Conservation (phyloP, 1,140 invertebrate genomes). For the Lordiphosa clarofinis region DNA sequence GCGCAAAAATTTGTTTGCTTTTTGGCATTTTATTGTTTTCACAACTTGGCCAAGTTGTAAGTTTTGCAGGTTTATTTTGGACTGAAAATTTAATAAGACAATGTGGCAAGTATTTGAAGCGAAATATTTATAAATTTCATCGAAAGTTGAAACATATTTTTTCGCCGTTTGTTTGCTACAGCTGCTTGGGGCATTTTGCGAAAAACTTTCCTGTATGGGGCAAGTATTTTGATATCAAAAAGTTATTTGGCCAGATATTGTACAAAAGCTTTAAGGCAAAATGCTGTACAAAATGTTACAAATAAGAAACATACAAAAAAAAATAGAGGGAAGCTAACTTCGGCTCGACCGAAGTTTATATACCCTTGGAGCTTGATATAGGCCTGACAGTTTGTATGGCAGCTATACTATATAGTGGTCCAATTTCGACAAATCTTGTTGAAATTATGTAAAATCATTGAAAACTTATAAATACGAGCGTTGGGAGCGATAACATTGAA, state of each 20-base stretch:
- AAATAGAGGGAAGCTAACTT: too few species aligned
- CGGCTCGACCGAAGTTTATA: too few species aligned
- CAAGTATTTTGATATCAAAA: conserved; percentile 46
- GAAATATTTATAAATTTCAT: conserved; percentile 48
- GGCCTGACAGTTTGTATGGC: too few species aligned
- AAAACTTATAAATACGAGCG: too few species aligned
- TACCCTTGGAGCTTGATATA: too few species aligned
- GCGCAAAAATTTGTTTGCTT: conserved; percentile 13
- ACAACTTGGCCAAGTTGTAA: conserved; percentile 27
- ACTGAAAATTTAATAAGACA: conserved; percentile 50
- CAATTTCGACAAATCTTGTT: too few species aligned
- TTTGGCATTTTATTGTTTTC: conserved; percentile 26
- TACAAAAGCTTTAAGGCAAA: conserved; percentile 34
- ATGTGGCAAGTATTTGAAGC: conserved; percentile 31
- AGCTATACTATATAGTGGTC: too few species aligned
- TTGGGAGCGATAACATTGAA: too few species aligned
- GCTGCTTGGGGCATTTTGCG: conserved; percentile 27
- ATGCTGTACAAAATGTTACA: conserved; percentile 42
- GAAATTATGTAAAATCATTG: too few species aligned
- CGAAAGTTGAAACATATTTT: conserved; percentile 27
- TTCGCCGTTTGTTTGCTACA: conserved; percentile 15
- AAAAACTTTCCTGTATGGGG: conserved; percentile 27
- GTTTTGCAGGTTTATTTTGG: conserved; percentile 24
- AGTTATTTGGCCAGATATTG: conserved; percentile 39
- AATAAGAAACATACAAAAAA: conserved; percentile 11